Conservation (phyloP, 2,113 vertebrate species). For the Dasypus novemcinctus region DNA sequence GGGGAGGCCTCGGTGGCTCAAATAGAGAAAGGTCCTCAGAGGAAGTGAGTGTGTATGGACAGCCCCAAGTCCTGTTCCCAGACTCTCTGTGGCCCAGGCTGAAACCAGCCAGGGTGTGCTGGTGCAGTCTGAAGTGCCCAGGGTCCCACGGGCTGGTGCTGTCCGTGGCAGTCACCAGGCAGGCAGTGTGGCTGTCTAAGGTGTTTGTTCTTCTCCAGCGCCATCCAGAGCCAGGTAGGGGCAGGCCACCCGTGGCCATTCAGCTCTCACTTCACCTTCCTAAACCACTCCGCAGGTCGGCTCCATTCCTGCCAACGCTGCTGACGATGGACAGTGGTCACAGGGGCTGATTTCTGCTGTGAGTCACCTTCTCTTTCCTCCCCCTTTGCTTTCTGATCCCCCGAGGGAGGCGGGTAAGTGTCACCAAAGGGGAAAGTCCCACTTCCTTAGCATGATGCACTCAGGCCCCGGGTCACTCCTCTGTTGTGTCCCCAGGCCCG, state of each 20-base stretch:
- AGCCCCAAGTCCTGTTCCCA: not conserved
- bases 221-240: not conserved
- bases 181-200: not conserved
- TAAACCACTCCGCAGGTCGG: conserved; percentile 88
- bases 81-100: not conserved
- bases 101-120: not conserved
- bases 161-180: rapidly evolving
- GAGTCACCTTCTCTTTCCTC: conserved; percentile 79
- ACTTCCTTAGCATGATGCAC: no score
- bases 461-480: not conserved
- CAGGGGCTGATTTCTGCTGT: conserved; percentile 99
- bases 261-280: not conserved
- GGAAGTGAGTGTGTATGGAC: not conserved
- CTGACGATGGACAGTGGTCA: conserved; percentile 98
- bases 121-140: no score
- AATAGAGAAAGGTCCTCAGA: not conserved
- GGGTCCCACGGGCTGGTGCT: rapidly evolving
- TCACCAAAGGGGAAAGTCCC: no score
- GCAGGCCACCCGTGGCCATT: not conserved
- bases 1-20: not conserved
- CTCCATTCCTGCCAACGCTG: conserved; percentile 95
- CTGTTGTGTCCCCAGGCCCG: conserved; percentile 88
- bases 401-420: not conserved
- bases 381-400: not conserved
- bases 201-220: not conserved